Evolutionary conservation across 2,888 invertebrate genomes (phyloP).

Genomic region (Caenorhabditis sp.): DNA sequence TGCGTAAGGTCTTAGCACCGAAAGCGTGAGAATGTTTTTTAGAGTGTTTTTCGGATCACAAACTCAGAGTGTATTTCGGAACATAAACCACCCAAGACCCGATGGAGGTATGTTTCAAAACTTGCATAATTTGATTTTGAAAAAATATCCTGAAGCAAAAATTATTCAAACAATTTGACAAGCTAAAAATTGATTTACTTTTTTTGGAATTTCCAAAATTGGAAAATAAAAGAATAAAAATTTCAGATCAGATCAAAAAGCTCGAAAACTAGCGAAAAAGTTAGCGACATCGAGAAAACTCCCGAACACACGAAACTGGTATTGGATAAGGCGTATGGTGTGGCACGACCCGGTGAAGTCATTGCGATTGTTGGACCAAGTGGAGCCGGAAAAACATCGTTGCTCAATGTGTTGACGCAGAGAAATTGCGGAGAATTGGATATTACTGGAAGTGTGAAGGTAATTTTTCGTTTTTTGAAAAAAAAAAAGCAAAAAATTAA

Average conservation of each 20-base stretch:
- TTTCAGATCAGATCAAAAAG: slow-evolving; percentile 11
- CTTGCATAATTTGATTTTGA: too few species aligned
- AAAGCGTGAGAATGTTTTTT: too few species aligned
- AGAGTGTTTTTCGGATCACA: too few species aligned
- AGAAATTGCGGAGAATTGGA: slow-evolving; percentile 72
- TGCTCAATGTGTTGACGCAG: slow-evolving; percentile 82
- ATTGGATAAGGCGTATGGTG: slow-evolving; percentile 53
- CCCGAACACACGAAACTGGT: neutral
- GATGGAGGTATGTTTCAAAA: too few species aligned
- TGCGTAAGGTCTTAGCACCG: too few species aligned
- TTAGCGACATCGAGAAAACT: neutral
- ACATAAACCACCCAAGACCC: too few species aligned
- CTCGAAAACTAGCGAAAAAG: slow-evolving; percentile 13
- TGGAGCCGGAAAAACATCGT: slow-evolving; percentile 80
- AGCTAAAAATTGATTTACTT: too few species aligned
- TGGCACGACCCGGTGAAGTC: slow-evolving; percentile 65
- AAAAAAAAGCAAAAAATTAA: neutral
- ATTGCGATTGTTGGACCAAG: slow-evolving; percentile 54
- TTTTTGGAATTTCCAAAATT: neutral
- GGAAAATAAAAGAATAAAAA: neutral
- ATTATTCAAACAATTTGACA: too few species aligned
- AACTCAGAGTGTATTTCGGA: too few species aligned
- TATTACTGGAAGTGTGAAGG: slow-evolving; percentile 45
- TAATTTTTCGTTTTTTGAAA: too few species aligned
- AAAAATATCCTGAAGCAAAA: too few species aligned